Conservation (phyloP, 2,888 invertebrate species). For the Odontocerum albicorne region DNA sequence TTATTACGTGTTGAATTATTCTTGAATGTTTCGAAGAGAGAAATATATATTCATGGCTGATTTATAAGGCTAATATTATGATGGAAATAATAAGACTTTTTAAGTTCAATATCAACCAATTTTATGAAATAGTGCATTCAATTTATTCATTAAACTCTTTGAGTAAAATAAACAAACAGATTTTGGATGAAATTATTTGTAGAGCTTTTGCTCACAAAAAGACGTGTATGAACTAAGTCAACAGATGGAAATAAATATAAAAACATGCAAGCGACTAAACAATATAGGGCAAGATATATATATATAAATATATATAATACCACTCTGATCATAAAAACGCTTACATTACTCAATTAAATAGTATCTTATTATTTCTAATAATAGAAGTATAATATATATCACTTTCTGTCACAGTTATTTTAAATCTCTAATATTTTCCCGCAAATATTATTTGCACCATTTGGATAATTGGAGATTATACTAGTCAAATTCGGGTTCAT, state of each 20-base stretch:
- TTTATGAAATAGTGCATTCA: no score
- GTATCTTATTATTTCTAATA: conserved; percentile 35
- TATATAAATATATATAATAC: conserved; percentile 25
- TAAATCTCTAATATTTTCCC: conserved; percentile 30
- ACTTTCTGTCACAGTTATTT: conserved; percentile 35
- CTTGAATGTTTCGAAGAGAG: no score
- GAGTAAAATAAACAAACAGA: no score
- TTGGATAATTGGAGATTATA: conserved; percentile 30
- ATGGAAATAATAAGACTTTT: no score
- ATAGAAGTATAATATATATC: conserved; percentile 35
- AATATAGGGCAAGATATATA: conserved; percentile 26
- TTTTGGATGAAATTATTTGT: no score
- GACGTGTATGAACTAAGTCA: conserved; percentile 29
- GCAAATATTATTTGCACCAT: conserved; percentile 24
- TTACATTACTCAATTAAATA: conserved; percentile 35
- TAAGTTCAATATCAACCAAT: no score
- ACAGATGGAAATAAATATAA: conserved; percentile 22
- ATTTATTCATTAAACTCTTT: no score
- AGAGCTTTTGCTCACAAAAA: no score
- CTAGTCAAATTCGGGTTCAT: conserved; percentile 35
- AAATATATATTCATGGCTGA: no score
- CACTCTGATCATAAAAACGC: conserved; percentile 32
- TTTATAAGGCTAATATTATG: no score
- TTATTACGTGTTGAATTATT: no score
- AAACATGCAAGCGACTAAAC: conserved; percentile 27